Percentiles rank a stretch among this genome's conserved stretches.
phyloP scores from a whole-genome alignment of 2,797 vertebrate species.

The Discoglossus pictus region DNA sequence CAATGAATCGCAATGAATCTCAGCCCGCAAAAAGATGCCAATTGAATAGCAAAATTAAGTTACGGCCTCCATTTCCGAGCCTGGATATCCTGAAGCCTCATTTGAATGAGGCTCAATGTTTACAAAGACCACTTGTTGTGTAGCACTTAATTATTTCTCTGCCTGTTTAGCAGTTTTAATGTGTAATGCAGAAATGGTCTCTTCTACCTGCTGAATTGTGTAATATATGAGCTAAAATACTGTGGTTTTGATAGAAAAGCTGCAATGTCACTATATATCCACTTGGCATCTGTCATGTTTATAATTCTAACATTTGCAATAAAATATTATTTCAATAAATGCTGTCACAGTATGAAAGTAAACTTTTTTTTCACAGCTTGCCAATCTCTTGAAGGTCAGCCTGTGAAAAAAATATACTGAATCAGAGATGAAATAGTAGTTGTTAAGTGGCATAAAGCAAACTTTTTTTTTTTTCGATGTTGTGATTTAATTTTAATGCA shows the following conservation, averaged over 20 bases:
- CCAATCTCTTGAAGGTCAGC: conserved; percentile 29
- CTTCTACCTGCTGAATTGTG: too few relatives aligned
- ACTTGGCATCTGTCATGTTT: conserved; percentile 12
- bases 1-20: too few relatives aligned
- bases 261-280: not conserved
- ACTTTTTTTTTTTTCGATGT: not conserved
- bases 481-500: conserved; percentile 10
- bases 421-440: conserved; percentile 27
- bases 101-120: too few relatives aligned
- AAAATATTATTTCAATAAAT: conserved; percentile 24
- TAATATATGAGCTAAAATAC: not conserved
- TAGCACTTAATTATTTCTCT: too few relatives aligned
- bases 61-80: too few relatives aligned
- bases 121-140: too few relatives aligned
- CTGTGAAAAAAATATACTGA: conserved; percentile 32
- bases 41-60: too few relatives aligned
- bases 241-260: not conserved
- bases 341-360: not conserved
- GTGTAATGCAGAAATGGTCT: too few relatives aligned
- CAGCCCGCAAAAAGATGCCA: too few relatives aligned
- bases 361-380: conserved; percentile 31
- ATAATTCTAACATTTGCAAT: conserved; percentile 17
- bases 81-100: too few relatives aligned
- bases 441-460: conserved; percentile 31
- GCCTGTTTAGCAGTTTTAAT: too few relatives aligned